Evolutionary conservation across 2,113 vertebrate species (phyloP).

Genomic region (Vulpes ferrilata): DNA sequence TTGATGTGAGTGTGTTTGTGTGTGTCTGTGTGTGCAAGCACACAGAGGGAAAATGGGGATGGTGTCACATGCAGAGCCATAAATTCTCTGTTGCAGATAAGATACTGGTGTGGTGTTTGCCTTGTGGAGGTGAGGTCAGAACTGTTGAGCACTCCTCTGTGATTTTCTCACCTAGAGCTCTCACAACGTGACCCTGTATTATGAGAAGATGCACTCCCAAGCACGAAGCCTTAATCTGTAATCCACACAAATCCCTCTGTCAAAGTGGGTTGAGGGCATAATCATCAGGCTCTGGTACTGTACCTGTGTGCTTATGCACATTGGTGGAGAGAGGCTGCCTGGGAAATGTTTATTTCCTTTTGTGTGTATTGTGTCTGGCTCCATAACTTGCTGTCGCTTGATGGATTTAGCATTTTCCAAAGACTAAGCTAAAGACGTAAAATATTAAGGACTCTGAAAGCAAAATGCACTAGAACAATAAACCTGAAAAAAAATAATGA

Average conservation of each 20-base stretch:
- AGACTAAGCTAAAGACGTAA: constrained; percentile 76
- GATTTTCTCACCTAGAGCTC: constrained; percentile 71
- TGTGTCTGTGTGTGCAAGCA: not conserved
- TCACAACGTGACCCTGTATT: constrained; percentile 71
- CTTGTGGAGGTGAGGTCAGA: constrained; percentile 78
- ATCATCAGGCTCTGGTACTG: not conserved
- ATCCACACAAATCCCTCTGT: constrained; percentile 51
- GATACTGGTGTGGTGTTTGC: not conserved
- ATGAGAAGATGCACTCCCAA: constrained; percentile 66
- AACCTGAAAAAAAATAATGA: constrained; percentile 39
- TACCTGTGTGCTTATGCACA: not conserved
- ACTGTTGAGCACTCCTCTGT: constrained; percentile 55
- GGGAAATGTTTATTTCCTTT: constrained; percentile 58
- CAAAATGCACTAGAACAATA: constrained; percentile 55
- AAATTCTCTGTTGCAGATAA: not conserved
- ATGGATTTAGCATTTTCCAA: constrained; percentile 76
- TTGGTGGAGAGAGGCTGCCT: constrained; percentile 53
- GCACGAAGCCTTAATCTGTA: constrained; percentile 72
- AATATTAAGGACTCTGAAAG: constrained; percentile 72
- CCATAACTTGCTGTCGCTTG: constrained; percentile 63
- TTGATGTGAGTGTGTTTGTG: not conserved
- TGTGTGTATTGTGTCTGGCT: not conserved
- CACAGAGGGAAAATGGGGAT: not conserved
- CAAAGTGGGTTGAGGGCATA: constrained; percentile 64
- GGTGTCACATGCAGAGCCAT: not conserved